A percentile compares a stretch with the other conserved stretches of the same genome.
Evolutionary conservation across 2,888 invertebrate genomes (phyloP).

Genomic region (Hemicrepidius hirtus): DNA sequence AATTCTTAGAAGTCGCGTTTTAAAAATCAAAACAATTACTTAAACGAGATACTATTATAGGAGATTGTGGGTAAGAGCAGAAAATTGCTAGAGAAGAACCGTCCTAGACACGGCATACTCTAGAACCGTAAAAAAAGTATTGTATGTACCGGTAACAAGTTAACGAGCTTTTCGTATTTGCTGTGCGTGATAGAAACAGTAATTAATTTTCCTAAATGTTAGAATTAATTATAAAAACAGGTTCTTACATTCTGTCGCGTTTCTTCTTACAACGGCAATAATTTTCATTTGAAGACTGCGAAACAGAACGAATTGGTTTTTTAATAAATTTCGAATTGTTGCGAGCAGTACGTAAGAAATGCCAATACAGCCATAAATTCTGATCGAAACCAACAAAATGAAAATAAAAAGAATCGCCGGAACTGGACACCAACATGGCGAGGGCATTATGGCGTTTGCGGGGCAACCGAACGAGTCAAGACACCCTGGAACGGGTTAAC

Average conservation of each 20-base stretch:
- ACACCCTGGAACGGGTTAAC: constrained; percentile 28
- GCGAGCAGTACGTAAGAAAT: constrained; percentile 21
- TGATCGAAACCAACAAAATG: constrained; percentile 33
- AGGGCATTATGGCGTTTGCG: constrained; percentile 42
- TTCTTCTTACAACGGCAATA: not conserved
- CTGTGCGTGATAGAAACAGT: constrained; percentile 26
- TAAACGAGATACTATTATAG: constrained; percentile 55
- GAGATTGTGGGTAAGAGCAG: constrained; percentile 53
- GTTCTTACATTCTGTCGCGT: constrained; percentile 26
- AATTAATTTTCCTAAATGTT: constrained; percentile 38
- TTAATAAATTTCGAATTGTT: constrained; percentile 39
- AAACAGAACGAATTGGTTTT: constrained; percentile 24
- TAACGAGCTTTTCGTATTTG: constrained; percentile 20
- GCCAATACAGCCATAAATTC: constrained; percentile 41
- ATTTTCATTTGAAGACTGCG: constrained; percentile 26
- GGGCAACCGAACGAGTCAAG: constrained; percentile 33
- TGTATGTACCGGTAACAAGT: constrained; percentile 21
- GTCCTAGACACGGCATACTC: constrained; percentile 51
- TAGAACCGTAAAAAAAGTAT: constrained; percentile 17
- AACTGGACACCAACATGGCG: constrained; percentile 44
- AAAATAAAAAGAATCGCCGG: constrained; percentile 40
- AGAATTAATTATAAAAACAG: constrained; percentile 40
- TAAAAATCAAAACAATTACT: constrained; percentile 56
- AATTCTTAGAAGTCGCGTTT: constrained; percentile 42
- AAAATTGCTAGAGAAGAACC: constrained; percentile 53